phyloP scores from a whole-genome alignment of 35 echinoderm and acorn worm genomes.

The Ophiothrix spiculata region DNA sequence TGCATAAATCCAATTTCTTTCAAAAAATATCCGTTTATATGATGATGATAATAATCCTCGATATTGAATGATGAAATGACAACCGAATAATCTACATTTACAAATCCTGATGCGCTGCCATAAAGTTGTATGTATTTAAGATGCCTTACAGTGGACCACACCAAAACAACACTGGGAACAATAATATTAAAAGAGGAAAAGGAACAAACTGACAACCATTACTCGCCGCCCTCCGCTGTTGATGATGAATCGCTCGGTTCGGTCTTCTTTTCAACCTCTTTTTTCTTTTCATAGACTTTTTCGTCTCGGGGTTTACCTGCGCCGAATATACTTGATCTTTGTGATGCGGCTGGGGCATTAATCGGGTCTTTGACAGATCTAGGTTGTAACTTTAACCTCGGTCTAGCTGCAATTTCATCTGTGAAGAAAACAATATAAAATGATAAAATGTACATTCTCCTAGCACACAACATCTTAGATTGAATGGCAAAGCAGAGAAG shows the following conservation, averaged over 20 bases:
- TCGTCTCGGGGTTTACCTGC: constrained; percentile 83
- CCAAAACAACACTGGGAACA: neutral
- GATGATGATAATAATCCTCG: too few species aligned
- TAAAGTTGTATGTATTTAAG: too few species aligned
- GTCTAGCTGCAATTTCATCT: constrained; percentile 81
- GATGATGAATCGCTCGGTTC: neutral
- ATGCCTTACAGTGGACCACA: too few species aligned
- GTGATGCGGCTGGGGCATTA: constrained; percentile 47
- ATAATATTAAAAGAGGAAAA: neutral
- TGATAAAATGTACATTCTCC: too few species aligned
- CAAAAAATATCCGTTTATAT: too few species aligned
- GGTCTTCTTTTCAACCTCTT: neutral
- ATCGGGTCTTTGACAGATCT: constrained; percentile 68
- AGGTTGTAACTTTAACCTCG: constrained; percentile 74
- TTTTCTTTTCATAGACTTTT: neutral
- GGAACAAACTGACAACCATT: neutral
- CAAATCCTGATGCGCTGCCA: too few species aligned
- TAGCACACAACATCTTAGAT: too few species aligned
- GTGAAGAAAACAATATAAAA: constrained; percentile 8
- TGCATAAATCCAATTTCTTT: too few species aligned
- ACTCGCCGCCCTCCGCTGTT: neutral
- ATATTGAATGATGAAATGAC: too few species aligned
- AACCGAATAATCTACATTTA: too few species aligned
- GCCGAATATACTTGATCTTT: constrained; percentile 79
- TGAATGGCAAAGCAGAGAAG: too few species aligned